A percentile compares a stretch with the other conserved stretches of the same genome.
These are phyloP conservation scores for Drosophila ananassae DNA, from an alignment of 1,140 invertebrate genomes.

Conservation along the genomic window DNA sequence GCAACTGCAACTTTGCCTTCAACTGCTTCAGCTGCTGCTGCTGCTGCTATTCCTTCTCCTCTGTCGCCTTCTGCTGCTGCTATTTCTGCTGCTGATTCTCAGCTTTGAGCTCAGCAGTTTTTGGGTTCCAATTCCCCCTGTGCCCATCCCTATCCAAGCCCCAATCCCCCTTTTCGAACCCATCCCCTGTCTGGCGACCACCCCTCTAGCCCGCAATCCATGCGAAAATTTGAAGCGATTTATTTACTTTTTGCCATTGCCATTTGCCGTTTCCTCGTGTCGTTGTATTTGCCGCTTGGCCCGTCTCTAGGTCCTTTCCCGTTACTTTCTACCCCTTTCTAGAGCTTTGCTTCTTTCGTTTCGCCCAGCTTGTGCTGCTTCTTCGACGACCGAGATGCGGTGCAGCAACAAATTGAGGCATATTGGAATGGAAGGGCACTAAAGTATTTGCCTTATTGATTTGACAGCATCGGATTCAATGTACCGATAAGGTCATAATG, in stretches of 20 bases:
- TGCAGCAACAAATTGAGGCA: constrained; percentile 75
- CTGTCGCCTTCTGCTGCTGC: constrained; percentile 14
- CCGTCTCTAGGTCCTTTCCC: not conserved
- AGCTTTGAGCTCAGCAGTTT: constrained; percentile 75
- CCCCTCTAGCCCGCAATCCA: constrained; percentile 57
- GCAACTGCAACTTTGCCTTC: constrained; percentile 46
- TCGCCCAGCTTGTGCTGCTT: constrained; percentile 4
- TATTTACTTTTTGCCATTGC: constrained; percentile 81
- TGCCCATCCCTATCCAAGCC: not conserved
- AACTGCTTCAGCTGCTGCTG: constrained; percentile 10
- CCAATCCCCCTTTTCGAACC: not conserved
- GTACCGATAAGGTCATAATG: constrained; percentile 48
- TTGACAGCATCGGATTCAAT: constrained; percentile 55
- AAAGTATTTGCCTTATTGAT: constrained; percentile 60
- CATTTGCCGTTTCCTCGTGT: constrained; percentile 63
- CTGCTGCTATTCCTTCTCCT: constrained; percentile 17
- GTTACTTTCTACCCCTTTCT: constrained; percentile 8
- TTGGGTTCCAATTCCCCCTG: constrained; percentile 42
- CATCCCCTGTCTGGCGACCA: no score
- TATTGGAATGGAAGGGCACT: constrained; percentile 62
- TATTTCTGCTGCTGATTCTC: constrained; percentile 4
- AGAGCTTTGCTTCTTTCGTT: not conserved
- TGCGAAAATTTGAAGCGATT: constrained; percentile 81
- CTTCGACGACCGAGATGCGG: constrained; percentile 46
- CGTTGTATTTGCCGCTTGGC: constrained; percentile 49